Evolutionary conservation across 2,113 vertebrate genomes (phyloP), one percentile per base, ranked within the genome.

Genomic region (Ceyx cyanopectus): DNA sequence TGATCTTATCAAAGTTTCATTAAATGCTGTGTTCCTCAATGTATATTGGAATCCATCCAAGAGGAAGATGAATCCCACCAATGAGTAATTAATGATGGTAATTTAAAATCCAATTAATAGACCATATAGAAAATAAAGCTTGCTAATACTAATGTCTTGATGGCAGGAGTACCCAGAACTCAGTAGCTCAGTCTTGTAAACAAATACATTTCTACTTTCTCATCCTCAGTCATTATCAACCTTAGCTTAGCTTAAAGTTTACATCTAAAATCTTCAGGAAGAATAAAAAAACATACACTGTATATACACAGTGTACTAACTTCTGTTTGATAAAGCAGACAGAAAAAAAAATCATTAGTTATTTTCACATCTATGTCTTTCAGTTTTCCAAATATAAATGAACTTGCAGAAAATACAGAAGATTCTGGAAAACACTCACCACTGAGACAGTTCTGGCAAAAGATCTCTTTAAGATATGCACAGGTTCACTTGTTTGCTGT

Each of bases 371-470:
- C 1, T 60, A 29, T 0, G 3, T 34, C 4, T 58, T 79, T 41
- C 6, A 18, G 17, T 78, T 65, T 85, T 46, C 9, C 29, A 82
- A 37, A 1, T 18, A 57, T 9, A 12, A 41, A 60, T 21, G 10
- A 91, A 83, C 4, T 12, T 14, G 13, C 2, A 85, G 43, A 29
- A 92, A 89, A 57, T 10, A 62, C 3, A 32, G 21, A 45, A 48
- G 24, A 61, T 26, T 60, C 7, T 46, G 29, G 13, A 10, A 12
- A 81, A 58, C 58, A 96, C 98, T 97, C 95, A 99, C 99, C 98
- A 99, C 98, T 27, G 99, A 99, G 30, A 99, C 99, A 26, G 99
- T 99, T 63, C 99, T 98, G 73, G 99, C 99, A 95, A 99, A 99
- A 54, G 99, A 99, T 67, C 99, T 98, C 94, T 99, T 99, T 48